A percentile compares a stretch with the other conserved stretches of the same genome.
Conservation (phyloP, 2,888 invertebrate species). For the Limnephilus marmoratus region DNA sequence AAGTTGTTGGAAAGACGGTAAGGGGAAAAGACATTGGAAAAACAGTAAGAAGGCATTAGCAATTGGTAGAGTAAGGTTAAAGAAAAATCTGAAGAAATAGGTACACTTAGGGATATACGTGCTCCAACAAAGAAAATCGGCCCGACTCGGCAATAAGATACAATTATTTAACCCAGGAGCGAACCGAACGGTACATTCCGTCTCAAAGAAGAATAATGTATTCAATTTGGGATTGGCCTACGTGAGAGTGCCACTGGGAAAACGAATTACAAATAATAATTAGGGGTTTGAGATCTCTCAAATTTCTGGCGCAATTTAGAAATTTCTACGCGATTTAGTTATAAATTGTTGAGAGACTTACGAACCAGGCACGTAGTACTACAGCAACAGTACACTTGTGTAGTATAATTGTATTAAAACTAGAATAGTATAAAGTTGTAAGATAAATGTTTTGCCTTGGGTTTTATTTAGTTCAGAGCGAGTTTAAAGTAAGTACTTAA, state of each 20-base stretch:
- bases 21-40: too few relatives aligned
- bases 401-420: background rate
- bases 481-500: background rate
- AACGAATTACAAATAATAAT: background rate
- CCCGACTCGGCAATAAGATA: background rate
- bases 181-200: background rate
- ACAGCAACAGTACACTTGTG: background rate
- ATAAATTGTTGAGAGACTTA: background rate
- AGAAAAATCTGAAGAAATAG: background rate
- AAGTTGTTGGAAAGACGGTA: too few relatives aligned
- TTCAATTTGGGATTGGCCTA: slow-evolving; percentile 8
- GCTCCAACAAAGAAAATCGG: background rate
- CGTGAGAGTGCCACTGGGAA: background rate
- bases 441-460: background rate
- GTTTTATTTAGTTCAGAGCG: background rate
- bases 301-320: background rate
- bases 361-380: background rate
- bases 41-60: too few relatives aligned
- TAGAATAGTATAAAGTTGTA: background rate
- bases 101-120: background rate
- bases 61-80: background rate
- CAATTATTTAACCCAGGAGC: background rate
- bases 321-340: background rate
- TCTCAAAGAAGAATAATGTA: slow-evolving; percentile 25
- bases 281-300: background rate